Percentiles rank a stretch among this genome's conserved stretches.
phyloP scores from a whole-genome alignment of 2,888 invertebrate genomes.

The Rhagonycha fulva region DNA sequence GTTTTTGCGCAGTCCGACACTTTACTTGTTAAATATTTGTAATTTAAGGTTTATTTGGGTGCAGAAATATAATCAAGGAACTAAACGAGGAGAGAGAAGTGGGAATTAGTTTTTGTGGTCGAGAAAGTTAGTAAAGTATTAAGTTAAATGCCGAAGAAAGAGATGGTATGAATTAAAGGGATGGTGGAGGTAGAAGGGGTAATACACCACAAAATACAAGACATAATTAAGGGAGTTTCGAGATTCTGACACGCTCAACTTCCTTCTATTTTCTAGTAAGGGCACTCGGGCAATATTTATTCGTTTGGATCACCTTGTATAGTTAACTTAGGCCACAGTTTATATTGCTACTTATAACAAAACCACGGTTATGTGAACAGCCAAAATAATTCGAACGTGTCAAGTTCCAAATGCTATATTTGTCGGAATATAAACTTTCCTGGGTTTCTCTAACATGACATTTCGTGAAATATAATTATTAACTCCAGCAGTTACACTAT shows the following conservation, averaged over 20 bases:
- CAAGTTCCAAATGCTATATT: not conserved
- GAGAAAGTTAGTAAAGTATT: slow-evolving; percentile 13
- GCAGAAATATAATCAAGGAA: not conserved
- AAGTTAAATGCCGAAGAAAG: slow-evolving; percentile 10
- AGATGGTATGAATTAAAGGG: slow-evolving; percentile 19
- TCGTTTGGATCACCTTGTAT: slow-evolving; percentile 18
- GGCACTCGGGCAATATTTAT: slow-evolving; percentile 22
- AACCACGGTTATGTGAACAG: not conserved
- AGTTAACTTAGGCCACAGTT: slow-evolving; percentile 13
- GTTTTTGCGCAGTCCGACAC: not conserved
- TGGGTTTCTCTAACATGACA: not conserved
- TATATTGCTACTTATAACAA: slow-evolving; percentile 9
- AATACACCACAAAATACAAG: slow-evolving; percentile 35
- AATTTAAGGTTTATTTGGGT: not conserved
- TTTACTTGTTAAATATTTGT: not conserved
- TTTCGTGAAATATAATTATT: not conserved
- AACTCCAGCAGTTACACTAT: not conserved
- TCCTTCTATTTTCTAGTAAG: slow-evolving; percentile 11
- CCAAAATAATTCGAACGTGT: not conserved
- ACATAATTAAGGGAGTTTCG: slow-evolving; percentile 34
- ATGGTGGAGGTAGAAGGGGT: slow-evolving; percentile 34
- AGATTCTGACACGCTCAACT: slow-evolving; percentile 25
- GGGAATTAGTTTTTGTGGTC: slow-evolving; percentile 18
- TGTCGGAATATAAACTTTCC: not conserved
- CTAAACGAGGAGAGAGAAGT: not conserved